Evolutionary conservation across 2,113 vertebrate species (phyloP), one percentile per base, ranked within the genome.

Genomic region (Ciconia boyciana): DNA sequence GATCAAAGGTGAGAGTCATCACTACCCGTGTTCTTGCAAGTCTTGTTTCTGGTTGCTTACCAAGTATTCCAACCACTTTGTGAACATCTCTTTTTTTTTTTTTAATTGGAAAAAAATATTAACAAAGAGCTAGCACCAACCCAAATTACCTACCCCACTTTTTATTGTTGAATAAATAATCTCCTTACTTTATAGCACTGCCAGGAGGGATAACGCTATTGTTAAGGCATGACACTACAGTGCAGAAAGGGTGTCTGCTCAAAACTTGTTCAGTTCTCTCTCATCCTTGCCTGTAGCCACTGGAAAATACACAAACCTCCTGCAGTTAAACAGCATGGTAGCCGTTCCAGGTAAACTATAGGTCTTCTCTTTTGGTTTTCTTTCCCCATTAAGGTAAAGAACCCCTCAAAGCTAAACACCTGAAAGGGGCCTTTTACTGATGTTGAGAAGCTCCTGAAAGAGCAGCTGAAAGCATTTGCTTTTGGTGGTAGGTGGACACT

Each of bases 1-100:
- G 62, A 96, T 88, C 82, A 96, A 96, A 90, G 80, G 72, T 72
- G 65, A 87, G 52, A 83, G 31, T 91, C 76, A 81, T 36, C 66
- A 17, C 49, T 22, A 49, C 22, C 79, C 75, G 88, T 52, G 54
- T 65, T 54, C 93, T 83, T 83, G 64, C 88, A 87, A 93, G 85
- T 61, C 82, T 83, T 70, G 24, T 34, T 92, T 78, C 81, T 87
- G 66, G 17, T 83, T 85, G 48, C 66, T 85, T 76, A 76, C 19
- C 5, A 61, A 68, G 58, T 83, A 80, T 86, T 80, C 58, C 58
- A 92, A 76, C 21, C 20, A 39, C 49, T 77, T 77, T 1, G 2
- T 83, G 51, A 74, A 69, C 10, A 13, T 14, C 2, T 29, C 8
- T 28, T 12, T 36, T 26, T 60, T 16, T 46, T 32, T 54, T 3